phyloP scores from a whole-genome alignment of 2,113 vertebrate genomes.

The Pomatorhinus ruficollis region DNA sequence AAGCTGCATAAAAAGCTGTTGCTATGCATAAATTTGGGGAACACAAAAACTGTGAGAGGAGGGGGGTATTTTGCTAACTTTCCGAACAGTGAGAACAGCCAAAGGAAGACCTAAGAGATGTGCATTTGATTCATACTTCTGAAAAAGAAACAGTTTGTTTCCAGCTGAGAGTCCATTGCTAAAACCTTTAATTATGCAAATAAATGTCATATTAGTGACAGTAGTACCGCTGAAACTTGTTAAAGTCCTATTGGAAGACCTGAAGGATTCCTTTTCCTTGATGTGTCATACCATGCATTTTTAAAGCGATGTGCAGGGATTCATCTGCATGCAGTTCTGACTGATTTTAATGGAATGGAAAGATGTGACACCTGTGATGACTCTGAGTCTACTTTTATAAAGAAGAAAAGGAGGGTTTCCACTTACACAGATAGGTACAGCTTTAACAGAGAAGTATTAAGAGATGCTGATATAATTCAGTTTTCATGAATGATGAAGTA shows the following conservation, averaged over 20 bases:
- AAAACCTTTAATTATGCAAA: neutral
- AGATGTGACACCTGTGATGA: neutral
- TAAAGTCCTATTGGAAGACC: neutral
- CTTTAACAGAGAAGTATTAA: conserved; percentile 46
- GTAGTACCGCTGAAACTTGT: neutral
- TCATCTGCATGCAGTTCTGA: neutral
- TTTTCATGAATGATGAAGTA: conserved; percentile 66
- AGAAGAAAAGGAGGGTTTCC: neutral
- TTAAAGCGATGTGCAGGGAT: neutral
- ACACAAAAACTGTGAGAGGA: neutral
- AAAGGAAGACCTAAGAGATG: neutral
- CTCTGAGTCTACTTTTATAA: neutral
- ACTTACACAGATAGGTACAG: neutral
- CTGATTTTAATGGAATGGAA: neutral
- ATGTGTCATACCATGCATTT: neutral
- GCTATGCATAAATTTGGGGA: neutral
- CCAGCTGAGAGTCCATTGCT: neutral
- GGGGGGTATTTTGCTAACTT: neutral
- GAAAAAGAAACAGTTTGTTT: neutral
- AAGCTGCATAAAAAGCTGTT: neutral
- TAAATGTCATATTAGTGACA: neutral
- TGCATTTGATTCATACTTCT: neutral
- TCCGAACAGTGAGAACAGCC: neutral
- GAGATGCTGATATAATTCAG: conserved; percentile 64
- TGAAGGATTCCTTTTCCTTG: neutral